Evolutionary conservation across 1,140 invertebrate genomes (phyloP), one percentile per base, ranked within the genome.

Genomic region (Tetramorium simillimum): DNA sequence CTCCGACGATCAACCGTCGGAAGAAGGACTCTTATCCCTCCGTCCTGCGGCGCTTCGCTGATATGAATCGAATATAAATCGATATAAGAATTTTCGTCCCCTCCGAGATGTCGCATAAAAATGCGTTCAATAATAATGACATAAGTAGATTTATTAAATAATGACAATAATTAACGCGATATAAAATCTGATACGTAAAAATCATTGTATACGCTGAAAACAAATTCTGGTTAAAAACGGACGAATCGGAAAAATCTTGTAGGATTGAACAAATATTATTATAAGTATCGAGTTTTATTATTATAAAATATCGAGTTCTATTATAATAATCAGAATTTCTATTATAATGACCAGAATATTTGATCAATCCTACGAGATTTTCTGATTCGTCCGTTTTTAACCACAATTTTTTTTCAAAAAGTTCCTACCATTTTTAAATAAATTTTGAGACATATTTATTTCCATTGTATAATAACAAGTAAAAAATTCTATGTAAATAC

Each of bases 11-110:
- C 21, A 87, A 84, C 49, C 40, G 80, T 78, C 49, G 75, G 76
- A 85, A 84, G 46, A 16, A 70, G 40, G 18, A 67, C 21, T 77
- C 72, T 84, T 40, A 91, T 78, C 84, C 69, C 62, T 75, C 62
- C 51, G 53, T 69, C 85, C 60, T 87, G 37, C 28, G 65, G 10
- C 58, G 53, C 14, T 63, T 51, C 51, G 6, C 67, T 80, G 72
- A 86, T 82, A 72, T 58, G 28, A 56, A 49, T 40, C 62, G 28
- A 75, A 75, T 62, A 62, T 75, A 73, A 21, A 73, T 73, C 53
- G 40, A 40, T 10, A 21, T 69, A 70, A 70, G n/a, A 53, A n/a
- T 70, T n/a, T 56, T 10, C 21, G n/a, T 69, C n/a, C 21, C 2
- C 6, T 46, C 43, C 6, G 37, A 43, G 21, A 63, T 53, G 16